Conservation (phyloP, 1,140 invertebrate species). For the Rhizoglyphus robini region DNA sequence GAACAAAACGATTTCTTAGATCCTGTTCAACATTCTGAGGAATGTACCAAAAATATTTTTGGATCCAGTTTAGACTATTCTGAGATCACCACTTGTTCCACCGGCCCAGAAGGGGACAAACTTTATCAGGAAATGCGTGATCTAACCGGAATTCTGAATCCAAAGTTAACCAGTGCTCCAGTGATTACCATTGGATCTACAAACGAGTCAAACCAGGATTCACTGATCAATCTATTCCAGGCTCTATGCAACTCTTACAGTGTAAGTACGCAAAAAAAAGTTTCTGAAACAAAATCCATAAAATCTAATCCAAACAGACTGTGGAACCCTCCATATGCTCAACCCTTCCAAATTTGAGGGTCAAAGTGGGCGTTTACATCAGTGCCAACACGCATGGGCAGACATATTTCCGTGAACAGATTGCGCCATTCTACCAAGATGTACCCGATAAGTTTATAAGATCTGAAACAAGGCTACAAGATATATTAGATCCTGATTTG, state of each 20-base stretch:
- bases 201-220: background rate
- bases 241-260: background rate
- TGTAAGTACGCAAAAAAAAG: too few species aligned
- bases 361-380: too few species aligned
- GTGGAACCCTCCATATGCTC: too few species aligned
- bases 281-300: too few species aligned
- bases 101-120: background rate
- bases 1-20: background rate
- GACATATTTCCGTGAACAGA: too few species aligned
- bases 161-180: background rate
- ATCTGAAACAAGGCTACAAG: too few species aligned
- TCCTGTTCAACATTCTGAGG: background rate
- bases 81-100: background rate
- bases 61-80: background rate
- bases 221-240: background rate
- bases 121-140: background rate
- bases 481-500: too few species aligned
- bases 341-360: too few species aligned
- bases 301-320: too few species aligned
- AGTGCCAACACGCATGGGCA: too few species aligned
- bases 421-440: too few species aligned
- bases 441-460: too few species aligned
- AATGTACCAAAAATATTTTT: background rate
- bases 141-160: background rate
- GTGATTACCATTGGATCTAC: background rate